Evolutionary conservation across 2,797 vertebrate species (phyloP), one percentile per base, ranked within the genome.

Genomic region (Lepilemur ruficaudatus): DNA sequence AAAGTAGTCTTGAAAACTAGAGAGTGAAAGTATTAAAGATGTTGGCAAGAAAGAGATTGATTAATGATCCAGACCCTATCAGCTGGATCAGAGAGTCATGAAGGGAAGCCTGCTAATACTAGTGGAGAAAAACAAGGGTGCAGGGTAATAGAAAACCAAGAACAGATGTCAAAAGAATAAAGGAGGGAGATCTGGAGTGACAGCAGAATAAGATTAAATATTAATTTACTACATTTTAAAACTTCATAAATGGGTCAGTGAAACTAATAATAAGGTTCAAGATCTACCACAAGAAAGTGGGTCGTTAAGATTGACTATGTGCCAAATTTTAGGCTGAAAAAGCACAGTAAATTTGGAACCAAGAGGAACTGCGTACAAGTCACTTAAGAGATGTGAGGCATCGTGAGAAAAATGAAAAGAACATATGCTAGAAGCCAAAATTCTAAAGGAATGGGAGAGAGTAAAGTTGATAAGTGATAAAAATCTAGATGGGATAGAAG

Each of bases 321-420:
- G 18, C 10, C 82, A 86, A 50, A 84, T 46, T 59, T 59, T 32
- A 32, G 3, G 1, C 5, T 61, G 7, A 6, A 61, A 81, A 57
- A 48, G 22, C 69, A 6, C 0, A n/a, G 4, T n/a, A 61, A 78
- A 72, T 69, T 80, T 82, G n/a, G 30, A 61, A 28, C 2, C 10
- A 35, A 14, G 10, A 91, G 38, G 46, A 80, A 2, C 75, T 48
- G 76, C 50, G 32, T 85, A 25, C 14, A 41, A 38, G 35, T 78
- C 35, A 69, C 38, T 85, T 32, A 73, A 69, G 25, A 38, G 6
- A 46, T 41, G 13, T 13, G 75, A 91, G 28, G 4, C 4, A 41
- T 84, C 28, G n/a, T 67, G 9, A 76, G 9, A 81, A 80, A 80
- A 91, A 50, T 32, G 22, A 83, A 75, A 86, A 32, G 18, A 76